These are phyloP conservation scores for Drosophila miranda DNA, from an alignment of 1,140 invertebrate species.

Conservation along the genomic window DNA sequence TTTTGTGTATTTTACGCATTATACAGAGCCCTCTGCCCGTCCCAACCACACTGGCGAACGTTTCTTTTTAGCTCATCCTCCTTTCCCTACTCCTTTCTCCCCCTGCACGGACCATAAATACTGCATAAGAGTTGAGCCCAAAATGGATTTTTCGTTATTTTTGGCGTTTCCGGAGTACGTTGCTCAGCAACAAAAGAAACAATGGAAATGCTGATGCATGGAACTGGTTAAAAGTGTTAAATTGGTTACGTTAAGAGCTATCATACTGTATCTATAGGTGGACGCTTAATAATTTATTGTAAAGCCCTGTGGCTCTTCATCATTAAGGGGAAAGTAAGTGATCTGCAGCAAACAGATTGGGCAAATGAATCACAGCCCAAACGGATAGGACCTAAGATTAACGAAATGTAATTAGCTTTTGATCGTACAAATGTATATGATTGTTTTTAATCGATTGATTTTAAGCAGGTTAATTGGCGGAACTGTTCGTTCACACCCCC, in stretches of 20 bases:
- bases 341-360: no score
- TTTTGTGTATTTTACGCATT: slow-evolving; percentile 75
- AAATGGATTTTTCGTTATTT: slow-evolving; percentile 56
- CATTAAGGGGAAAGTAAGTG: no score
- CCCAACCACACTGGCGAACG: slow-evolving; percentile 1
- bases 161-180: slow-evolving; percentile 12
- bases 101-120: slow-evolving; percentile 50
- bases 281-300: no score
- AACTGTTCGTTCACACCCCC: no score
- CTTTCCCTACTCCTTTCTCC: not conserved
- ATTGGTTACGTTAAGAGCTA: not conserved
- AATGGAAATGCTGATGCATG: not conserved
- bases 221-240: slow-evolving; percentile 3
- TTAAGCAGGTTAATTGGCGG: no score
- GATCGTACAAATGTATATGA: no score
- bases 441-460: no score
- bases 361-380: no score
- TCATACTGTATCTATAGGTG: not conserved
- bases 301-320: no score
- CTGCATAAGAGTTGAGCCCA: slow-evolving; percentile 52
- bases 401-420: no score
- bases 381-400: no score
- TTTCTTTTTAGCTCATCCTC: no score
- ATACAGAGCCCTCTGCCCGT: slow-evolving; percentile 41
- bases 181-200: not conserved